Evolutionary conservation across 2,113 vertebrate genomes (phyloP).

Genomic region (Isichthys henryi): DNA sequence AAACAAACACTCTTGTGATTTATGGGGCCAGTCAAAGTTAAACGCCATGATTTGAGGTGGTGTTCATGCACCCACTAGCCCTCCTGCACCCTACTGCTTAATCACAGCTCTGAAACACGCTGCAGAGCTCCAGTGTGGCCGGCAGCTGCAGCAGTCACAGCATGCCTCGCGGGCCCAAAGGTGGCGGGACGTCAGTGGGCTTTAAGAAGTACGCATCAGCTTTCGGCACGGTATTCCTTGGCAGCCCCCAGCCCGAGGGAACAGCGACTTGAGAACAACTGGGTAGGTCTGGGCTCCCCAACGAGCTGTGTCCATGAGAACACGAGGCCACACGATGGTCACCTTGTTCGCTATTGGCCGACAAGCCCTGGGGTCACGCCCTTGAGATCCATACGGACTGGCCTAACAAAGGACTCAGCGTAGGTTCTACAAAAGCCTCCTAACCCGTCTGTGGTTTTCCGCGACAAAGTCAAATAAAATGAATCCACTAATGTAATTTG

Average conservation of each 20-base stretch:
- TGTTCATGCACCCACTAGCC: slow-evolving; percentile 16
- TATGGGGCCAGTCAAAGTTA: not conserved
- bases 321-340: slow-evolving; percentile 49
- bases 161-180: not conserved
- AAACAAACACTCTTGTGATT: not conserved
- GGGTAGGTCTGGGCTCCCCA: slow-evolving; percentile 48
- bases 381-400: slow-evolving; percentile 40
- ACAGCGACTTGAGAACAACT: slow-evolving; percentile 47
- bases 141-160: not conserved
- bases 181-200: no score
- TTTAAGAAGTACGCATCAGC: not conserved
- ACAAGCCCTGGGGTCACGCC: slow-evolving; percentile 47
- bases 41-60: slow-evolving; percentile 8
- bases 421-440: slow-evolving; percentile 21
- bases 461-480: slow-evolving; percentile 40
- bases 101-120: not conserved
- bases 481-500: not conserved
- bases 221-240: slow-evolving; percentile 40
- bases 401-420: slow-evolving; percentile 20
- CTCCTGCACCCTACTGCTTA: slow-evolving; percentile 14
- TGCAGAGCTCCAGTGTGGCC: not conserved
- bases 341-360: slow-evolving; percentile 56
- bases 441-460: slow-evolving; percentile 20
- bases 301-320: slow-evolving; percentile 44
- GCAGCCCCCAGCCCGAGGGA: slow-evolving; percentile 39